Base-by-base conservation (phyloP, 2,888 invertebrate genomes). In the Drosophila limbata region DNA sequence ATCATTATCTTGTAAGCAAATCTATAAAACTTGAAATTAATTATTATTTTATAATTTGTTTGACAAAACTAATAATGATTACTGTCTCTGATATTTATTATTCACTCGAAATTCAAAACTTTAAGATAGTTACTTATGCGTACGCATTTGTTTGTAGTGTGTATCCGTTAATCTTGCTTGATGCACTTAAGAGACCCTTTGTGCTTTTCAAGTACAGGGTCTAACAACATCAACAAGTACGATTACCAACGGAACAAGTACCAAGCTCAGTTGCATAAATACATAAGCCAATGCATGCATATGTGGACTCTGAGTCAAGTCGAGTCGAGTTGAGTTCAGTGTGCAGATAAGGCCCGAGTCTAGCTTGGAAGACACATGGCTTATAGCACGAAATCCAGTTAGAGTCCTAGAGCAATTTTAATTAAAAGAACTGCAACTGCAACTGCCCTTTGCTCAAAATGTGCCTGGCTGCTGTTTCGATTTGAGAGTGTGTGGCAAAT, bases 181-280 rank as follows among this genome's bases (percentile, higher is more conserved):
- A 11, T 2, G 11, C 10, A 11, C 3, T 4, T 33, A 9, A 33
- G 4, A 33, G 13, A 35, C 35, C 35, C 35, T 35, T 35, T 35
- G 4, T 13, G 4, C 0, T 35, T 13, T 11, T 5, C 13, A 11
- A 35, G 13, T 1, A 44, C 44, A 13, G 48, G 44, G 21, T 44
- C 19, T 50, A 55, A 61, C 64, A 63, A 68, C 77, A 77, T 71
- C 77, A 86, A 76, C 68, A 84, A 86, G 79, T 75, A 75, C 62
- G 3, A 65, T 61, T 60, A 62, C 65, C 51, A 31, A 63, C 50
- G 69, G 47, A 55, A 67, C 69, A 71, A 73, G 77, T 73, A 73
- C 59, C 81, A 84, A 73, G 83, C 75, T 84, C 85, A 88, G 80
- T 68, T 57, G 72, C 83, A 82, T 80, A 83, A 80, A 82, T 75